Percentiles rank a stretch among this genome's conserved stretches.
phyloP scores from a whole-genome alignment of 2,888 invertebrate genomes.

The Poecilobothrus nobilitatus region DNA sequence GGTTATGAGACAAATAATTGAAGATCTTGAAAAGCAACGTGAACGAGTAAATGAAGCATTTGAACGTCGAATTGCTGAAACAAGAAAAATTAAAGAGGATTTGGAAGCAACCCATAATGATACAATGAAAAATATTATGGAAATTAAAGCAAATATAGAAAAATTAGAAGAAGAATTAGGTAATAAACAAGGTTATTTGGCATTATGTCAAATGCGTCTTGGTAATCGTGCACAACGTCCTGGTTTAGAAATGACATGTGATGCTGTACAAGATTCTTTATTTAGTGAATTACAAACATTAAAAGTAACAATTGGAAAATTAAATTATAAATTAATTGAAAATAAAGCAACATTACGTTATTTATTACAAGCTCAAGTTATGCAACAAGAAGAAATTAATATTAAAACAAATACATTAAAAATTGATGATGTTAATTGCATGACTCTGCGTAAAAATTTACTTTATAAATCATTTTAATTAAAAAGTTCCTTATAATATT shows the following conservation, averaged over 20 bases:
- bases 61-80: conserved; percentile 64
- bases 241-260: conserved; percentile 73
- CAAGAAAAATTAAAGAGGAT: conserved; percentile 66
- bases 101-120: conserved; percentile 77
- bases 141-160: conserved; percentile 71
- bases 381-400: conserved; percentile 86
- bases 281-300: conserved; percentile 64
- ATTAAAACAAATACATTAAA: conserved; percentile 83
- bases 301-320: conserved; percentile 54
- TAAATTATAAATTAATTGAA: conserved; percentile 65
- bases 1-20: conserved; percentile 69
- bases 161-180: conserved; percentile 67
- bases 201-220: conserved; percentile 73
- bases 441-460: conserved; percentile 67
- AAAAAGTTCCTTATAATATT: background rate
- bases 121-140: conserved; percentile 50
- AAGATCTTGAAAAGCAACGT: conserved; percentile 70
- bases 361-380: conserved; percentile 76
- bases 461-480: conserved; percentile 64
- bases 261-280: conserved; percentile 67
- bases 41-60: conserved; percentile 72
- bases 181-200: conserved; percentile 74
- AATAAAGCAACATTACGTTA: conserved; percentile 69
- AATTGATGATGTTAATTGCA: conserved; percentile 89
- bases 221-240: conserved; percentile 71